Percentiles rank a stretch among this genome's conserved stretches.
Evolutionary conservation across 2,888 invertebrate species (phyloP).

Genomic region (Boloria selene): DNA sequence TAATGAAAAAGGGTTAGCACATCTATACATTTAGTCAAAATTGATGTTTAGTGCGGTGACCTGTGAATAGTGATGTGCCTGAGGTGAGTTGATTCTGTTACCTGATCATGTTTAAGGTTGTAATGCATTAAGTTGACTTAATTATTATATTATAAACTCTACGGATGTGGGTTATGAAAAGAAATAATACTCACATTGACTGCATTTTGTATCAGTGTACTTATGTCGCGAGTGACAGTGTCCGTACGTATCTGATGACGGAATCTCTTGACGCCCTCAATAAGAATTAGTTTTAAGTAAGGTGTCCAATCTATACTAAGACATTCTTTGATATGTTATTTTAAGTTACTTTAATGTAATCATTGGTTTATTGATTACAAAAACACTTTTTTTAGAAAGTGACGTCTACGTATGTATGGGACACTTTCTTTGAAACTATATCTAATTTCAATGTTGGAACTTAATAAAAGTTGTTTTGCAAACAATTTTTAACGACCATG

Average conservation of each 20-base stretch:
- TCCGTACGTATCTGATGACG: conserved; percentile 46
- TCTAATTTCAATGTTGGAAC: conserved; percentile 20
- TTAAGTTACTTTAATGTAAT: background rate
- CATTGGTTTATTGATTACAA: background rate
- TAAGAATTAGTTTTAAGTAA: conserved; percentile 1
- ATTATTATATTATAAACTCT: conserved; percentile 24
- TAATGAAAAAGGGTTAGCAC: background rate
- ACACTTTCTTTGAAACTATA: conserved; percentile 1
- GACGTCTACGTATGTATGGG: background rate
- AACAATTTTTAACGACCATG: conserved; percentile 24
- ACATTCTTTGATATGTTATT: background rate
- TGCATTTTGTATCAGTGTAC: conserved; percentile 24
- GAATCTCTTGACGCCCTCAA: conserved; percentile 45
- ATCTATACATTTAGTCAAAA: background rate
- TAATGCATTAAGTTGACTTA: conserved; percentile 37
- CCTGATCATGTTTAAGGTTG: conserved; percentile 41
- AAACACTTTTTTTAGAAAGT: too few relatives aligned
- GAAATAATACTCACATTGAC: conserved; percentile 17
- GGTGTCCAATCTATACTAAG: background rate
- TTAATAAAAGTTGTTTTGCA: conserved; percentile 31
- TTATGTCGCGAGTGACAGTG: conserved; percentile 21
- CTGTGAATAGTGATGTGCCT: conserved; percentile 24
- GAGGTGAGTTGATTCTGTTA: conserved; percentile 35
- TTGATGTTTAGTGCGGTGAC: conserved; percentile 20
- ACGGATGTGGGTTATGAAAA: conserved; percentile 10